These are phyloP conservation scores for Eupithecia dodoneata DNA, from an alignment of 2,888 invertebrate genomes.

Conservation along the genomic window DNA sequence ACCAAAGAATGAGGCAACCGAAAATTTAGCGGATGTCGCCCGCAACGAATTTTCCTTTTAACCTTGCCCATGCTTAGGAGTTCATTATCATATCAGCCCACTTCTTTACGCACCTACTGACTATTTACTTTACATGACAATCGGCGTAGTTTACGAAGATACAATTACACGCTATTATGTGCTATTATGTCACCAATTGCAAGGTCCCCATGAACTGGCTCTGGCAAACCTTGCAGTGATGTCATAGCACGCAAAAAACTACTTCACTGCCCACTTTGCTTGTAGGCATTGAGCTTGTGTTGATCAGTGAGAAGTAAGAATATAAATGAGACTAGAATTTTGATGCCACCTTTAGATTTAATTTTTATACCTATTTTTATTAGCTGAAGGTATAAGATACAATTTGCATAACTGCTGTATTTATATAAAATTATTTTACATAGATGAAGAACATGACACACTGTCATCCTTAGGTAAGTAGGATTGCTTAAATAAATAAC, in stretches of 20 bases:
- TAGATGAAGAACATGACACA: not conserved
- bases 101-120: not conserved
- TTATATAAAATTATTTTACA: not conserved
- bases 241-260: slow-evolving; percentile 49
- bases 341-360: not conserved
- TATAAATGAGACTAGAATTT: slow-evolving; percentile 4
- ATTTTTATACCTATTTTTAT: not conserved
- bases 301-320: not conserved
- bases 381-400: not conserved
- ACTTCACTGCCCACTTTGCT: slow-evolving; percentile 23
- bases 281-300: slow-evolving; percentile 17
- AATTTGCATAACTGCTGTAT: not conserved
- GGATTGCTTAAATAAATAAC: not conserved
- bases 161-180: slow-evolving; percentile 51
- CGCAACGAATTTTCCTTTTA: not conserved
- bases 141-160: slow-evolving; percentile 33
- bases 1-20: no score
- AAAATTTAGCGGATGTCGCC: not conserved
- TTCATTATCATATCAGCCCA: not conserved
- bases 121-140: slow-evolving; percentile 33
- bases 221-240: slow-evolving; percentile 56
- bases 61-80: not conserved
- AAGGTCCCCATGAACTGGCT: slow-evolving; percentile 52
- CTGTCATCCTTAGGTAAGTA: not conserved
- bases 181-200: slow-evolving; percentile 50